Conservation (phyloP, 2,888 invertebrate species). For the Caenorhabditis doughertyi region DNA sequence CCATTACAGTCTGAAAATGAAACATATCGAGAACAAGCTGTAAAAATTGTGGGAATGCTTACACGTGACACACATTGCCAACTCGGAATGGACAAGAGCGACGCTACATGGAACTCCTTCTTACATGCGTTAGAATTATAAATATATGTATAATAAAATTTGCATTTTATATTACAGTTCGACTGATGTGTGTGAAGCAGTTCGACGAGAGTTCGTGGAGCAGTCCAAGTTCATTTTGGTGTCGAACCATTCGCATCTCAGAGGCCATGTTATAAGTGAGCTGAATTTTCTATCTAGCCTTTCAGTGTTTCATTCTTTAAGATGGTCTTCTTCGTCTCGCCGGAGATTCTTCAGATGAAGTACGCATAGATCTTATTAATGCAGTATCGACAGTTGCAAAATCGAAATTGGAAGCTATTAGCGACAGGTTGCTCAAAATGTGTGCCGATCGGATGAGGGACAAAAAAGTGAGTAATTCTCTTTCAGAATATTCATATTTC, state of each 20-base stretch:
- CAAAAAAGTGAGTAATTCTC: constrained; percentile 48
- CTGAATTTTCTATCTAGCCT: neutral
- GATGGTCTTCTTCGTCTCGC: constrained; percentile 32
- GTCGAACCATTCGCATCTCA: constrained; percentile 46
- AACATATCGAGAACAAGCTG: constrained; percentile 34
- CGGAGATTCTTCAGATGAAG: constrained; percentile 50
- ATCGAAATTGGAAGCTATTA: constrained; percentile 69
- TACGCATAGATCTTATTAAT: constrained; percentile 55
- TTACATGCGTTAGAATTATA: constrained; percentile 26
- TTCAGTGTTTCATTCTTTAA: constrained; percentile 7
- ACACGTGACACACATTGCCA: constrained; percentile 27
- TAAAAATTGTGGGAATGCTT: constrained; percentile 45
- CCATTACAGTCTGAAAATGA: constrained; percentile 32
- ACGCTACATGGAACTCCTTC: constrained; percentile 54
- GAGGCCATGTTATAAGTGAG: constrained; percentile 51
- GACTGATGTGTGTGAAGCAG: constrained; percentile 6
- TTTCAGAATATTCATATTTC: neutral
- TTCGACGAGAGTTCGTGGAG: constrained; percentile 47
- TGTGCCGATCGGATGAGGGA: constrained; percentile 66
- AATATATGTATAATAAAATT: neutral
- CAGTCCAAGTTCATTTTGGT: constrained; percentile 44
- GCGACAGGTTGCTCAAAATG: constrained; percentile 64
- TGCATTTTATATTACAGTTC: too few relatives aligned
- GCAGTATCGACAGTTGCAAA: constrained; percentile 61
- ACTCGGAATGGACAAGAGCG: constrained; percentile 43